phyloP scores from a whole-genome alignment of 2,113 vertebrate genomes.

The Petaurus breviceps region DNA sequence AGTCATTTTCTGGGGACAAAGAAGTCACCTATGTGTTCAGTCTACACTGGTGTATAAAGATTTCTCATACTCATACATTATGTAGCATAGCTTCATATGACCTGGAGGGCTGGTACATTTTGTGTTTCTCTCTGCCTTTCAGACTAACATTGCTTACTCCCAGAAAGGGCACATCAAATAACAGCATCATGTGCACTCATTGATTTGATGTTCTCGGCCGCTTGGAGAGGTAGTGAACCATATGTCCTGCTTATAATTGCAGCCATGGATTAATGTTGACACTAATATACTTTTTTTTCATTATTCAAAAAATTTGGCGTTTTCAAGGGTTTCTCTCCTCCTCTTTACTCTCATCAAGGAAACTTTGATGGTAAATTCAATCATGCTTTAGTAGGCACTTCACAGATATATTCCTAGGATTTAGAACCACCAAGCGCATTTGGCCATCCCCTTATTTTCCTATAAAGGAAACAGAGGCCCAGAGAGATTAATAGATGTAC shows the following conservation, averaged over 20 bases:
- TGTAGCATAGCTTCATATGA: background rate
- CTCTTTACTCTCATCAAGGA: background rate
- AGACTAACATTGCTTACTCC: conserved; percentile 31
- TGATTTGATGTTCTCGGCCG: background rate
- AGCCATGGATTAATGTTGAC: background rate
- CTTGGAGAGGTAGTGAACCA: background rate
- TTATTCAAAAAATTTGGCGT: background rate
- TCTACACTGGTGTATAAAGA: background rate
- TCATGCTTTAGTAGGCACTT: conserved; percentile 17
- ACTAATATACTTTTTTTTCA: background rate
- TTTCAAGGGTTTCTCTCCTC: background rate
- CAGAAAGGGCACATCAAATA: conserved; percentile 21
- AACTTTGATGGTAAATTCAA: conserved; percentile 7
- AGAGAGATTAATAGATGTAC: background rate
- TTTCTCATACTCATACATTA: background rate
- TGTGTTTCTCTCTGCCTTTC: conserved; percentile 9
- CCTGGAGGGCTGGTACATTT: background rate
- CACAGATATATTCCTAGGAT: background rate
- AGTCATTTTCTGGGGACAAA: background rate
- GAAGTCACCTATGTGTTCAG: background rate
- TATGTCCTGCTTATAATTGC: background rate
- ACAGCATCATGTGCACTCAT: background rate
- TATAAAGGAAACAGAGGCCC: background rate
- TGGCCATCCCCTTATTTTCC: background rate
- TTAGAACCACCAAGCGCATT: background rate